Base-by-base conservation (phyloP, 2,113 vertebrate genomes). In the Ammospiza caudacuta region DNA sequence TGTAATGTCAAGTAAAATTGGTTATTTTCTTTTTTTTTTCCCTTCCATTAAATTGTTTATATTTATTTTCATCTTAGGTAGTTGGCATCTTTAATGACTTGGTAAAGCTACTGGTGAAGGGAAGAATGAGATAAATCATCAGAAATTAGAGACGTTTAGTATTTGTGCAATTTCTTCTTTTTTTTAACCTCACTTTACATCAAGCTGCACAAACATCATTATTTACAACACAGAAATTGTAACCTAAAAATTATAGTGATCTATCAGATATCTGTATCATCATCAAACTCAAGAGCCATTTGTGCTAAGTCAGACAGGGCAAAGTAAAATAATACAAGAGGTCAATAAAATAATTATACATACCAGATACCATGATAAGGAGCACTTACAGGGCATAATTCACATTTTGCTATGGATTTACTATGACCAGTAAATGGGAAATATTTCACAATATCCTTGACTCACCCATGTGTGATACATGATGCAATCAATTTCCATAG, bases 391-490 rank as follows among this genome's bases (percentile, higher is more conserved):
- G 21, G 79, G 13, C 27, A 46, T 37, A 96, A 85, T 58, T 91
- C 35, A 76, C 72, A 73, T 70, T 83, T 64, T 90, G 62, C 59
- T 76, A 27, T 59, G 55, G 37, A 92, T 51, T 92, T 69, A 61
- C 55, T 44, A 35, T 46, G 54, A 61, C 12, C 31, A 57, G 14
- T 85, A 89, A 84, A 63, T 28, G 69, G 67, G 31, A 93, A 86
- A 52, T 62, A 69, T 88, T 96, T 96, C 85, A 66, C 55, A 93
- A 94, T 49, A 55, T 10, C 46, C n/a, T 44, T 87, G 74, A 79
- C 59, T 94, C 84, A 80, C 19, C 59, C 51, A 22, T n/a, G 13
- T 41, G 14, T 43, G 28, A 82, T 35, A 59, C 8, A 20, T 46
- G 62, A 76, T 59, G 70, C 58, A 91, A 70, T 58, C 52, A 61